Conservation (phyloP, 2,797 vertebrate genomes). For the Prunella strophiata region DNA sequence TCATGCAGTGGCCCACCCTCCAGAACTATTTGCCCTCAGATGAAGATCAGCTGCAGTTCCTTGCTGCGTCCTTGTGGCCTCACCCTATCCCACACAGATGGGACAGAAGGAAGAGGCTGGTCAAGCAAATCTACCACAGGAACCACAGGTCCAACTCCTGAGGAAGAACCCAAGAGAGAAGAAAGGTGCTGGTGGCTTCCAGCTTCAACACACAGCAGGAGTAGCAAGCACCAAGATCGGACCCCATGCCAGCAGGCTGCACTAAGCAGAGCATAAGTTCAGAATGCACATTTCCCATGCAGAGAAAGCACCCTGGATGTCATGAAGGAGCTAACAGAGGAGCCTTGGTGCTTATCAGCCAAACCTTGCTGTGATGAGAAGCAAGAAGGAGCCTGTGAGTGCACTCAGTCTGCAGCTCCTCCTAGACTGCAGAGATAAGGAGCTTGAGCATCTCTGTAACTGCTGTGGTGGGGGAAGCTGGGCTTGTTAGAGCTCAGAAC, state of each 20-base stretch:
- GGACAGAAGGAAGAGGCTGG: background rate
- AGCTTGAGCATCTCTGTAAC: background rate
- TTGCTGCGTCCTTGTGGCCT: background rate
- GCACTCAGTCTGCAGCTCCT: background rate
- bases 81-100: accelerated
- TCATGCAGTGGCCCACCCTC: background rate
- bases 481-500: background rate
- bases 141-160: background rate
- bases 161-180: background rate
- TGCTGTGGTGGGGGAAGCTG: background rate
- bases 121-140: background rate
- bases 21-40: background rate
- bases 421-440: background rate
- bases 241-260: background rate
- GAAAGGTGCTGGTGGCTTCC: background rate
- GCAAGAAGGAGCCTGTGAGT: background rate
- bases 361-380: background rate
- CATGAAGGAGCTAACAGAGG: background rate
- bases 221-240: background rate
- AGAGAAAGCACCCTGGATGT: background rate
- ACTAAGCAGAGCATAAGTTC: background rate
- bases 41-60: background rate
- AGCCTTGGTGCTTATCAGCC: background rate
- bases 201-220: background rate
- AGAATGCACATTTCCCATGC: background rate